Evolutionary conservation across 2,888 invertebrate genomes (phyloP), one percentile per base, ranked within the genome.

Genomic region (Hyppa rectilinea): DNA sequence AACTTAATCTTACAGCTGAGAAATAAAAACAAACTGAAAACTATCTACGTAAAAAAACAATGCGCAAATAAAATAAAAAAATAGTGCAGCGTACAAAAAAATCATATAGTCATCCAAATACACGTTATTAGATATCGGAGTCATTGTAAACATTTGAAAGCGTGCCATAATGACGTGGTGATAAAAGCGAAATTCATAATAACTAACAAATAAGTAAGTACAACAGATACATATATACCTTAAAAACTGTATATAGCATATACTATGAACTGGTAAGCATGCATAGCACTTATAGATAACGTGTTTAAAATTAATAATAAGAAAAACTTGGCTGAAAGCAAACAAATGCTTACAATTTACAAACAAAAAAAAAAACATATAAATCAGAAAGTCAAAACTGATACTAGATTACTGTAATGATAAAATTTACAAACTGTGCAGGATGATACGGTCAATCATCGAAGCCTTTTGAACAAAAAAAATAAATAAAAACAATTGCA

Each of bases 271-370:
- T 95, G 95, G 94, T 92, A 95, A 95, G 96, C 96, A 96, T 95
- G 96, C 96, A 95, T 94, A 95, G 95, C 94, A 87, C 92, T 92
- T 91, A 92, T 87, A 82, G 87, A 87, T 88, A 89, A 88, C 85
- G 87, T 82, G 82, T 83, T 78, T 85, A 84, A 82, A 72, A 84
- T 76, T 78, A 84, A 75, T 64, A 81, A 85, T 88, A 87, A 88
- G 74, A 83, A 87, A 88, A 89, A 89, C 86, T 89, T 91, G 94
- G 93, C 94, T 92, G 90, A 84, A 95, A 95, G 95, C 96, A 94
- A 94, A 95, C 96, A 96, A 95, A 96, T 96, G 96, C 96, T 96
- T 96, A 96, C 96, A 96, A 96, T 95, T 96, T 94, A 96, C 96
- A 96, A 93, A 93, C 89, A 81, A 89, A 92, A 91, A 89, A 80